Base-by-base conservation (phyloP, 2,797 vertebrate genomes). In the Gobionotothen gibberifrons region DNA sequence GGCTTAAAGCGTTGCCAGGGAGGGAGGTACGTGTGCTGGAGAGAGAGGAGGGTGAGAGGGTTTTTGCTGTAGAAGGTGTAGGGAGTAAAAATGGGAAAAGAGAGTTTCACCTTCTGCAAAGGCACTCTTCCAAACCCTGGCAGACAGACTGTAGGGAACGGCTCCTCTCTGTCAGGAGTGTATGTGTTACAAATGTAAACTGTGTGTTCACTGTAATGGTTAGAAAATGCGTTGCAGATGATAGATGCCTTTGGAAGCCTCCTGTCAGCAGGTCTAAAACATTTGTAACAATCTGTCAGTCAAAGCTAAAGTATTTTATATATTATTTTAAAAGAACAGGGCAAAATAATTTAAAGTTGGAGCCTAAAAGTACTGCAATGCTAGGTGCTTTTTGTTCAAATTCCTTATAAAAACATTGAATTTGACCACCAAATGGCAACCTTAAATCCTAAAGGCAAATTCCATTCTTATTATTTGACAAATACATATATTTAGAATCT, bases 1-100 rank as follows among this genome's bases (percentile, higher is more conserved):
- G 81, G 81, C 81, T 82, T 85, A 86, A 69, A 88, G 87, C 58
- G n/a, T 42, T 79, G 88, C 85, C 76, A 85, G 69, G 68, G 79
- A 83, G 76, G 64, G 75, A 74, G 73, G 79, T 71, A 36, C 47
- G 32, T 47, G 56, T 16, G 73, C 55, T 71, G 0, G 16, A 43
- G 69, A 61, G 26, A 54, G 76, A 40, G 67, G 62, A 43, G 69
- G 58, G 59, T 54, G 26, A 54, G 76, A 40, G 67, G 65, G 64
- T 42, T 76, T 82, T 53, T 16, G 19, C 52, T 59, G 68, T 68
- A 85, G 58, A 79, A 76, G 73, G 76, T 87, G 75, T 55, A 44
- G 84, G 79, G 83, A 85, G 86, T 71, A 64, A 75, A 76, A 84
- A 65, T 9, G 65, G 49, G 48, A 49, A 56, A 39, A 14, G 52